Evolutionary conservation across 2,888 invertebrate species (phyloP).

Genomic region (Urechis unicinctus): DNA sequence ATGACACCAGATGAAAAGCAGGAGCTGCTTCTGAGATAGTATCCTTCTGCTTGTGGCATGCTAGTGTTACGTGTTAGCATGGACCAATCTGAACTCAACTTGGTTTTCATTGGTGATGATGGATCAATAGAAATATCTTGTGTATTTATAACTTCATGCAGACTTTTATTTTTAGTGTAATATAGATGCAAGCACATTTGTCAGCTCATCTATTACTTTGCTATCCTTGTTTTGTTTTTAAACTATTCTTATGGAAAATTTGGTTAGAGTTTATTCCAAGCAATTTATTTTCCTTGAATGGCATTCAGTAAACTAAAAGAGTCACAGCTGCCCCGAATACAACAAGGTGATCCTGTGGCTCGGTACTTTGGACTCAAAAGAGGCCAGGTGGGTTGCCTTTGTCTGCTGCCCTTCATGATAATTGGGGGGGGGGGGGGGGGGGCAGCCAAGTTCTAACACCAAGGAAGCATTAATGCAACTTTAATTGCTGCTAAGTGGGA

Average conservation of each 20-base stretch:
- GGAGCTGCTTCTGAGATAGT: constrained; percentile 90
- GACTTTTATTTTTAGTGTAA: no score
- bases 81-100: neutral
- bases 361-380: constrained; percentile 96
- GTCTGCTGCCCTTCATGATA: no score
- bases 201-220: no score
- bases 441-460: no score
- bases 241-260: neutral
- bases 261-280: neutral
- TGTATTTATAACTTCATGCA: no score
- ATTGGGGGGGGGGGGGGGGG: no score
- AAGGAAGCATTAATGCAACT: no score
- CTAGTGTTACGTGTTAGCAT: neutral
- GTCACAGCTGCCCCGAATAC: constrained; percentile 97
- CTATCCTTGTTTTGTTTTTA: no score
- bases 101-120: neutral
- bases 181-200: no score
- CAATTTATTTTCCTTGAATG: constrained; percentile 14
- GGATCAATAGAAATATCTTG: no score
- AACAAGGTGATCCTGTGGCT: constrained; percentile 96
- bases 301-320: constrained; percentile 81
- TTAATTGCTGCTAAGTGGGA: no score
- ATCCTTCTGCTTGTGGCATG: constrained; percentile 36
- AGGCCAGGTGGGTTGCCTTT: constrained; percentile 70
- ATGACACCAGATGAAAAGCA: constrained; percentile 97